Evolutionary conservation across 2,113 vertebrate species (phyloP), one percentile per base, ranked within the genome.

Genomic region (Odontesthes bonariensis): DNA sequence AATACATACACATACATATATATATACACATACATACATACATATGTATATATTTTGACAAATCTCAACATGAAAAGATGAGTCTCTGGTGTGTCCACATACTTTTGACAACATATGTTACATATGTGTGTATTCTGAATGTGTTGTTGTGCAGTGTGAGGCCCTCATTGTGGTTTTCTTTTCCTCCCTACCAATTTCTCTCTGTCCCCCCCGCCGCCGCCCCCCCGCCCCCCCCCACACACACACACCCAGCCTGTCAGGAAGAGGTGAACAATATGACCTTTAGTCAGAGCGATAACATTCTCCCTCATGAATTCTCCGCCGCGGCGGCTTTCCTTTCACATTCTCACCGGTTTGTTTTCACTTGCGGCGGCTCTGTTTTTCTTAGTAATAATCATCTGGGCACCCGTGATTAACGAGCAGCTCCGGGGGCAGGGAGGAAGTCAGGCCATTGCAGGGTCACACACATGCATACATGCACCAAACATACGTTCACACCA

Each of bases 251-350:
- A 5, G 54, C 55, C 66, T 76, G 79, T 90, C 90, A 93, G 93
- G 92, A 94, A 93, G 83, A 73, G 82, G 81, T 81, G 87, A 93
- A 94, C 93, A 94, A 93, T 94, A 90, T 91, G 86, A 90, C 89
- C 89, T 88, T 87, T 86, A 86, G 80, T 87, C 52, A 13, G 79
- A 59, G 84, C 69, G 88, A 93, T 92, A 93, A 91, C 91, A 87
- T 87, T 91, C 88, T 85, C 92, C 77, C 84, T 60, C 44, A 44
- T 73, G 79, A 86, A 87, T 90, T 89, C 62, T 67, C 55, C 23
- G 35, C 62, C 59, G 63, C 76, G 59, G 65, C 12, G 19, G 49
- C 75, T 89, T 89, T 86, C 75, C 81, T 90, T 73, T 86, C 83
- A 86, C 86, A 69, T 83, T 91, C 86, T 79, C 78, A 57, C 75